Evolutionary conservation across 2,113 vertebrate species (phyloP).

Genomic region (Anas platyrhynchos): DNA sequence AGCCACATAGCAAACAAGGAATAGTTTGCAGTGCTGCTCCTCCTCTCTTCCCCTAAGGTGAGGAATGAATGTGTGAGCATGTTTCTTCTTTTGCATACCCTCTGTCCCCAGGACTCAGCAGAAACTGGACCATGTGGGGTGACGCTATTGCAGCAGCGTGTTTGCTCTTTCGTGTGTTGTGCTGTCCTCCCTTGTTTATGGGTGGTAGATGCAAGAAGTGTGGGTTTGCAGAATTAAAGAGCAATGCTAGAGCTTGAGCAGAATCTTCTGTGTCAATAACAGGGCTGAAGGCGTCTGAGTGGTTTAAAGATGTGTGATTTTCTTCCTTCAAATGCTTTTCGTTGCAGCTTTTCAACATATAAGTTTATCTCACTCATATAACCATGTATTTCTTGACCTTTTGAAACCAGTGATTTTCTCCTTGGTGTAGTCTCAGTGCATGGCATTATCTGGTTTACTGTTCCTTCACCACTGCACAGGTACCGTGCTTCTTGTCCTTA

Average conservation of each 20-base stretch:
- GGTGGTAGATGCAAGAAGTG: not conserved
- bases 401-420: not conserved
- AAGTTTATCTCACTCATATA: not conserved
- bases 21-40: not conserved
- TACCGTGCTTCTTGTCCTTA: not conserved
- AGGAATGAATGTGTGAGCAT: not conserved
- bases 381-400: not conserved
- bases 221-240: not conserved
- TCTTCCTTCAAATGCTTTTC: not conserved
- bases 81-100: not conserved
- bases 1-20: not conserved
- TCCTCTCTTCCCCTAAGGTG: not conserved
- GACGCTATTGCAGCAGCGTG: accelerated
- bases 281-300: not conserved
- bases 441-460: not conserved
- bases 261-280: not conserved
- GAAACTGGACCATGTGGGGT: not conserved
- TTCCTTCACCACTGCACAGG: not conserved
- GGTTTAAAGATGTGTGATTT: not conserved
- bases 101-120: not conserved
- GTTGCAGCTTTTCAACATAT: not conserved
- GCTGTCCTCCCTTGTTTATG: not conserved
- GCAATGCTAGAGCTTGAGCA: not conserved
- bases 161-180: accelerated
- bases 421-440: not conserved